A percentile compares a stretch with the other conserved stretches of the same genome.
Conservation (phyloP, 2,113 vertebrate species). For the Puntigrus tetrazona region DNA sequence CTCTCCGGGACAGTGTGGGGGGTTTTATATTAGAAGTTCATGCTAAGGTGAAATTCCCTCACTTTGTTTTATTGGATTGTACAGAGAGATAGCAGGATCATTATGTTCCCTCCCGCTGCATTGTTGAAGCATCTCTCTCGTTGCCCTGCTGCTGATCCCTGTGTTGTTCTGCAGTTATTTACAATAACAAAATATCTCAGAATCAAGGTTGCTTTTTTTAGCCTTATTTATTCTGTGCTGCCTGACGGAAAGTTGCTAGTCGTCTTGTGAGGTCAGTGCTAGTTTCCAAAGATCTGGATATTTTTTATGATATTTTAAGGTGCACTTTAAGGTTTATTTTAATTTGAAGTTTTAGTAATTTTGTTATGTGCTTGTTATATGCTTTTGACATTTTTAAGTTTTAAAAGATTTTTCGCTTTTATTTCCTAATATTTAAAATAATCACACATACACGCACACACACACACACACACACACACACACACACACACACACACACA, state of each 20-base stretch:
- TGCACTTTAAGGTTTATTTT: neutral
- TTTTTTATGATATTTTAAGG: neutral
- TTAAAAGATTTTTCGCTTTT: too few species aligned
- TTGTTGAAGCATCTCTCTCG: constrained; percentile 15
- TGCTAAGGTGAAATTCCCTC: constrained; percentile 42
- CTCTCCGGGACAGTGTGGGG: constrained; percentile 14
- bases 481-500: too few species aligned
- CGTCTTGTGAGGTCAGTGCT: neutral
- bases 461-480: too few species aligned
- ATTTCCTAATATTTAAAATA: too few species aligned
- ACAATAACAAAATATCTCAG: neutral
- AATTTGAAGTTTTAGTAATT: neutral
- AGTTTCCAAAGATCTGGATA: neutral
- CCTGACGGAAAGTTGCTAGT: neutral
- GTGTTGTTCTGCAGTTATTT: neutral
- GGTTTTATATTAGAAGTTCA: constrained; percentile 45
- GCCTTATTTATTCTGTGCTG: neutral
- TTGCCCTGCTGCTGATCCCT: constrained; percentile 1
- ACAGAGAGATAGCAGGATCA: neutral
- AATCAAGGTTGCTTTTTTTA: neutral
- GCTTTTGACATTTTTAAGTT: neutral
- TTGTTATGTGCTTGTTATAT: too few species aligned
- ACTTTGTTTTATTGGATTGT: constrained; percentile 48
- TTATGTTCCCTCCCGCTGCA: constrained; percentile 23
- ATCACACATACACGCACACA: too few species aligned